Evolutionary conservation across 2,888 invertebrate genomes (phyloP).

Genomic region (Autographa pulchrina): DNA sequence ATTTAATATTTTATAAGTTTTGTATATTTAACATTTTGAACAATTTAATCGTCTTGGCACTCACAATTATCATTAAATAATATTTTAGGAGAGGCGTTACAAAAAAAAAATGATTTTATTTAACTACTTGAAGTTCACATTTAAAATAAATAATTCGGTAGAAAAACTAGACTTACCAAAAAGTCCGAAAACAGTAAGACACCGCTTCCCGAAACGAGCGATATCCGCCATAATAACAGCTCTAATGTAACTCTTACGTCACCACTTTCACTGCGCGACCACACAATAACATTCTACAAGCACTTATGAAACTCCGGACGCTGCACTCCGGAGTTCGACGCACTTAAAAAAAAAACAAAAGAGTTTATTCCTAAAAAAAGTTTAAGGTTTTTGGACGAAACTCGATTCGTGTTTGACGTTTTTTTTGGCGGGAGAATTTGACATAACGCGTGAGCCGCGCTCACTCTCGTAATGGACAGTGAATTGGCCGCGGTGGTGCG

Average conservation of each 20-base stretch:
- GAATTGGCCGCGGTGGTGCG: constrained; percentile 74
- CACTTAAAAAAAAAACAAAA: constrained; percentile 65
- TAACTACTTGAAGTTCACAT: no score
- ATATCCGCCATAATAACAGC: constrained; percentile 83
- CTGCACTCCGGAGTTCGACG: constrained; percentile 83
- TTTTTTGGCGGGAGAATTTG: constrained; percentile 77
- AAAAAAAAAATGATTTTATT: no score
- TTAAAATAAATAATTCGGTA: constrained; percentile 11
- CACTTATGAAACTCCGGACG: constrained; percentile 81
- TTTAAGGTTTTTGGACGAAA: constrained; percentile 61
- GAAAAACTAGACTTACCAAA: constrained; percentile 69
- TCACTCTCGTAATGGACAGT: constrained; percentile 82
- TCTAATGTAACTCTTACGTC: constrained; percentile 86
- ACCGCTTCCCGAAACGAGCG: constrained; percentile 79
- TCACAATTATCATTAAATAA: no score
- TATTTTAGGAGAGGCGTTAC: no score
- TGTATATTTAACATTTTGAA: no score
- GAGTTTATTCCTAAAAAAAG: constrained; percentile 62
- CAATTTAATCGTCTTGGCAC: no score
- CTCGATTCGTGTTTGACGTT: constrained; percentile 60
- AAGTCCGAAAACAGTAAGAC: constrained; percentile 77
- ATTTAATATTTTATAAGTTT: no score
- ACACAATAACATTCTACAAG: constrained; percentile 78
- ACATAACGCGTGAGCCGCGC: constrained; percentile 79
- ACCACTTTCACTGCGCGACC: constrained; percentile 85